Percentiles rank a stretch among this genome's conserved stretches.
These are phyloP conservation scores for Sphaeridia pumilis DNA, from an alignment of 2,888 invertebrate genomes.

Conservation along the genomic window DNA sequence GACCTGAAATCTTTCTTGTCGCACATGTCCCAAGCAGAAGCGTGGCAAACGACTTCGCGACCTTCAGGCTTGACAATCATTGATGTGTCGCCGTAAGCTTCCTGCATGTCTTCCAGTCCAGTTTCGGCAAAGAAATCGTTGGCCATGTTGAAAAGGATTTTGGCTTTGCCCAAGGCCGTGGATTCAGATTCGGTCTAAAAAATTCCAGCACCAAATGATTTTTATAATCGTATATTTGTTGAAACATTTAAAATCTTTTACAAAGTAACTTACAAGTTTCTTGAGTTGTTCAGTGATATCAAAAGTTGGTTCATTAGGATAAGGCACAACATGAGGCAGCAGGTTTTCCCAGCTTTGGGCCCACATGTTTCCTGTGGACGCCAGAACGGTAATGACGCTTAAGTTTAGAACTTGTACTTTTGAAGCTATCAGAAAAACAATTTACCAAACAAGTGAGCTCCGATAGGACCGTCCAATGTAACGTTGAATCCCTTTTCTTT, in stretches of 20 bases:
- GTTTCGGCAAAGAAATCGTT: conserved; percentile 72
- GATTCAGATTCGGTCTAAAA: neutral
- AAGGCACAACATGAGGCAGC: conserved; percentile 1
- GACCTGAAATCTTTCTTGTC: conserved; percentile 71
- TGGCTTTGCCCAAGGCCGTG: neutral
- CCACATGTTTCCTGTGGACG: conserved; percentile 61
- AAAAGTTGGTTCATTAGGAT: conserved; percentile 5
- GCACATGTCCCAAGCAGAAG: conserved; percentile 75
- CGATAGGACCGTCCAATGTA: conserved; percentile 61
- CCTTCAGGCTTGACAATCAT: conserved; percentile 65
- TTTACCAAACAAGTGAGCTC: conserved; percentile 65
- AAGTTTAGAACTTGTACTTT: neutral
- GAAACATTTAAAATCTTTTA: neutral
- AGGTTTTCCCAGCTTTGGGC: conserved; percentile 39
- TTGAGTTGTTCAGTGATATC: conserved; percentile 2
- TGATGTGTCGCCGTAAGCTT: conserved; percentile 73
- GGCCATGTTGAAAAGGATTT: conserved; percentile 58
- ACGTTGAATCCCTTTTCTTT: conserved; percentile 39
- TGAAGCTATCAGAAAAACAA: neutral
- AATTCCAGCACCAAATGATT: neutral
- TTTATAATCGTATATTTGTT: neutral
- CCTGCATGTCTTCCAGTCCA: conserved; percentile 65
- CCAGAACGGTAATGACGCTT: neutral
- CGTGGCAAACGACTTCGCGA: conserved; percentile 52
- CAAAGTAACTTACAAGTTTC: neutral